Conservation (phyloP, 2,113 vertebrate species). For the Lasiurus borealis region DNA sequence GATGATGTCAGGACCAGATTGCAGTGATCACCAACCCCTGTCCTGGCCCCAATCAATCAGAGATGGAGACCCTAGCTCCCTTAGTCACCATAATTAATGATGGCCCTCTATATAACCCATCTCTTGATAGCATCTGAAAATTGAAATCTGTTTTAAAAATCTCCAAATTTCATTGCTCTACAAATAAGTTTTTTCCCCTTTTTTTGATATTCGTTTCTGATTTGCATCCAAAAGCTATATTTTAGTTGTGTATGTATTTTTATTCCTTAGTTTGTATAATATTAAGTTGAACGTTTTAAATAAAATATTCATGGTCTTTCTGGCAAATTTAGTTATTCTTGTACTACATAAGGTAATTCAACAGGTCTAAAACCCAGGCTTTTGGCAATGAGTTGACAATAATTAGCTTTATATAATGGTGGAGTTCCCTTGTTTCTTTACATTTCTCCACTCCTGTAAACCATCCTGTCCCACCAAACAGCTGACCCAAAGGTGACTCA, state of each 20-base stretch:
- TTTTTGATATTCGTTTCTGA: neutral
- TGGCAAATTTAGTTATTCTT: neutral
- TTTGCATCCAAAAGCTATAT: neutral
- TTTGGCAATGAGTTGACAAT: neutral
- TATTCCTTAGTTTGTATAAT: constrained; percentile 12
- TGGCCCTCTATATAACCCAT: neutral
- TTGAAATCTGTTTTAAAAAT: constrained; percentile 36
- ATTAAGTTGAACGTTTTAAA: neutral
- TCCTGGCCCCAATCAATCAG: neutral
- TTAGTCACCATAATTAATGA: neutral
- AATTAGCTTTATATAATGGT: neutral
- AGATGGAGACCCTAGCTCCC: neutral
- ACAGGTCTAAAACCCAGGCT: neutral
- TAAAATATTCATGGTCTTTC: neutral
- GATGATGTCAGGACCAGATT: neutral
- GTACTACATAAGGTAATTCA: neutral
- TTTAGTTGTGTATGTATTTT: neutral
- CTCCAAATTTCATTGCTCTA: neutral
- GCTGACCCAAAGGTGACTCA: constrained; percentile 35
- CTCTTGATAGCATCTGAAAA: no score
- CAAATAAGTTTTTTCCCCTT: neutral
- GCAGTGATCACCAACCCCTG: neutral
- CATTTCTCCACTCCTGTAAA: neutral
- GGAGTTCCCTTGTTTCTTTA: neutral
- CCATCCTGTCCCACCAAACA: neutral